Conservation (phyloP, 2,113 vertebrate species). For the Ibidorhyncha struthersii region DNA sequence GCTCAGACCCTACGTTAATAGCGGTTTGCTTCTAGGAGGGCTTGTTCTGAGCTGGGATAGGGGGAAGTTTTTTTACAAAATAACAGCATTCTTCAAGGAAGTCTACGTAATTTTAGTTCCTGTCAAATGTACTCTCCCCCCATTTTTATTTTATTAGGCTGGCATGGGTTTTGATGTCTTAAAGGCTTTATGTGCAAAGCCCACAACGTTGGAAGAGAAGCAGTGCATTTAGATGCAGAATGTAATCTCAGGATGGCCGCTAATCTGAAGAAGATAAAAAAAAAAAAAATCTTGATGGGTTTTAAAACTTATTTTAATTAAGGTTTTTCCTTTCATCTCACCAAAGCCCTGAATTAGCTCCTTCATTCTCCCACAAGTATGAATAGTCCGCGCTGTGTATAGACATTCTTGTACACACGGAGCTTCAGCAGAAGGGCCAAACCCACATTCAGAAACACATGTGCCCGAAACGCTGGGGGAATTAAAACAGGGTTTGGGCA, state of each 20-base stretch:
- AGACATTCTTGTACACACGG: rapidly evolving
- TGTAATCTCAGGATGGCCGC: constrained; percentile 11
- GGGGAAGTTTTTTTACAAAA: neutral
- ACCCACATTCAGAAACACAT: neutral
- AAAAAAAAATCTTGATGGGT: neutral
- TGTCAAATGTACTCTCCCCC: neutral
- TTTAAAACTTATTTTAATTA: constrained; percentile 66
- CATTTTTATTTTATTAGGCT: neutral
- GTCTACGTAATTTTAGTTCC: neutral
- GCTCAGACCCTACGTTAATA: rapidly evolving
- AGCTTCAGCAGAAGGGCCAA: neutral
- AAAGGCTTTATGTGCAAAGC: constrained; percentile 16
- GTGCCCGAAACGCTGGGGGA: neutral
- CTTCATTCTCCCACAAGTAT: neutral
- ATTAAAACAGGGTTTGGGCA: neutral
- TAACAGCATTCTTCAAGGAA: neutral
- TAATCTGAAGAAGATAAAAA: constrained; percentile 35
- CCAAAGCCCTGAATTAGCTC: constrained; percentile 34
- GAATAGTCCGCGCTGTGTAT: neutral
- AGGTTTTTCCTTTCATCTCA: constrained; percentile 51
- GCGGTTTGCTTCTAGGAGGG: neutral
- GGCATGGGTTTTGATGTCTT: neutral
- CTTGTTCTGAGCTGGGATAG: neutral
- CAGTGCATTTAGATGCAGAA: neutral
- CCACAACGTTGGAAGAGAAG: neutral